A percentile compares a stretch with the other conserved stretches of the same genome.
Conservation (phyloP, 2,888 invertebrate species). For the Linyphia triangularis region DNA sequence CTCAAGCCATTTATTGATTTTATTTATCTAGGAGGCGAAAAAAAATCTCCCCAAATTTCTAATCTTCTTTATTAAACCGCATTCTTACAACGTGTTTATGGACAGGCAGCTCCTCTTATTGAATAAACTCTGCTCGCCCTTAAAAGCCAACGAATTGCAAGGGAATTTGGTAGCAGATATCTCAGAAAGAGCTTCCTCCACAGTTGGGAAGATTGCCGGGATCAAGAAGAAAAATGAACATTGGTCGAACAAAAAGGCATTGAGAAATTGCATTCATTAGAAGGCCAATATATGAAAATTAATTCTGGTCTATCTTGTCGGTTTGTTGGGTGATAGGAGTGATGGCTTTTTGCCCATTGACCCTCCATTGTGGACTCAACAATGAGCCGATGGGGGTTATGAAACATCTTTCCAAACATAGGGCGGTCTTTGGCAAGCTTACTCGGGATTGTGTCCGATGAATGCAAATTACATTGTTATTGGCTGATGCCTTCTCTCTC, state of each 20-base stretch:
- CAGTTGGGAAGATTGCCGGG: not conserved
- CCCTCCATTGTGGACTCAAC: constrained; percentile 30
- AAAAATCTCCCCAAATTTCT: not conserved
- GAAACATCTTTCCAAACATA: constrained; percentile 1
- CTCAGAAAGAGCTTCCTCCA: not conserved
- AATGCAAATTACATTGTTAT: not conserved
- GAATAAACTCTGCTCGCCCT: constrained; percentile 36
- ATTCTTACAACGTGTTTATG: constrained; percentile 51
- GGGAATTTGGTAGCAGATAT: not conserved
- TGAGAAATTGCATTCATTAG: constrained; percentile 50
- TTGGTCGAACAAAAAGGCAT: not conserved
- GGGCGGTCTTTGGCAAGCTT: not conserved
- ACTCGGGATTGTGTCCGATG: too few relatives aligned
- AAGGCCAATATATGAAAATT: constrained; percentile 56
- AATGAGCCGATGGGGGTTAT: constrained; percentile 3
- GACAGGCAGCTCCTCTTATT: not conserved
- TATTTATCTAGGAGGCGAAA: constrained; percentile 12
- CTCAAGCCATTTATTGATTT: not conserved
- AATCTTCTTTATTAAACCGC: constrained; percentile 36
- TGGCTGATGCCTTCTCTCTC: not conserved
- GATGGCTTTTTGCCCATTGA: constrained; percentile 70
- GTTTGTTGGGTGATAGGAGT: not conserved
- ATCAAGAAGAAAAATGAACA: not conserved
- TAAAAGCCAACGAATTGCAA: not conserved
- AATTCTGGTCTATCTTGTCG: constrained; percentile 13